Base-by-base conservation (phyloP, 2,888 invertebrate species). In the Polylopha cassiicola region DNA sequence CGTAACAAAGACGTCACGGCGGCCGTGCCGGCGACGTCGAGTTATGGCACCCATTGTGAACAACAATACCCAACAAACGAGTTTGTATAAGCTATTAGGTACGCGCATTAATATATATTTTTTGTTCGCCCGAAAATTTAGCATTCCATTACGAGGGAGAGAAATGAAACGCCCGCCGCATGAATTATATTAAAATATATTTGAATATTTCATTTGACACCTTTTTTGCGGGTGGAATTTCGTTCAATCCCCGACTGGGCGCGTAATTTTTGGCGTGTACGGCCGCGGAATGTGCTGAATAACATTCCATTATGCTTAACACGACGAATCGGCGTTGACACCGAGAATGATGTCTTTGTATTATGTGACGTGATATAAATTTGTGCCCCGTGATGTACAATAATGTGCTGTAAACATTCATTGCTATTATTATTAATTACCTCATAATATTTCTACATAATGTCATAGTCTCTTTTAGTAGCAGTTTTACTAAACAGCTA, bases 191-290 rank as follows among this genome's bases (percentile, higher is more conserved):
- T 85, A 85, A 84, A 85, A 85, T 85, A 85, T 84, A 85, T 85
- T 85, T 85, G 85, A 85, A 85, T 85, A 85, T 85, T 85, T 85
- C 85, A 85, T 85, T 85, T 85, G 85, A 85, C 85, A 85, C 85
- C 85, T 84, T 84, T 84, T 82, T 84, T 78, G 76, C 77, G 73
- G 68, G 73, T 60, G 80, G 78, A 77, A 80, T 82, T 82, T 73
- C 75, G 82, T 77, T 85, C 84, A 85, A 84, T 85, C 82, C 65
- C 74, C 70, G 71, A 62, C 65, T 59, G 65, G 73, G 73, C 63
- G 70, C 76, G 84, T 84, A 82, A 82, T 85, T 84, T 85, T 82
- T 81, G 73, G 76, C 82, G 76, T 76, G 76, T 73, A 73, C 73
- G 69, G 67, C 76, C 74, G 72, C 73, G 63, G 69, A 74, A 79